Evolutionary conservation across 2,888 invertebrate species (phyloP).

Genomic region (Scaptodrosophila latifasciaeformis): DNA sequence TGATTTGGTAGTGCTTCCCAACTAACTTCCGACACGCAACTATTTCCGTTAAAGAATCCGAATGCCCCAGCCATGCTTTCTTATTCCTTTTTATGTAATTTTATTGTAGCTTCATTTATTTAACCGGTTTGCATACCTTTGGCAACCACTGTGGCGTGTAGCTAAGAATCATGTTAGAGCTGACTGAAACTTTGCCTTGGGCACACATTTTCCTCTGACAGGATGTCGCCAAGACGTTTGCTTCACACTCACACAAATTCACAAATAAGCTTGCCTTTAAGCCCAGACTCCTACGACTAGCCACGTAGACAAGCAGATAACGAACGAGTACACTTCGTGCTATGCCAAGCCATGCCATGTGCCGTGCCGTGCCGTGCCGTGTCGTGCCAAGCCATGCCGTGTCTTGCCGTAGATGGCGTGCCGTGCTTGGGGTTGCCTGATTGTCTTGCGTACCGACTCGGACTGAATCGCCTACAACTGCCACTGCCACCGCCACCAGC

Average conservation of each 20-base stretch:
- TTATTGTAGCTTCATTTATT: no score
- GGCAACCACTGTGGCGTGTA: neutral
- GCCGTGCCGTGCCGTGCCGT: no score
- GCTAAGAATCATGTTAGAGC: conserved; percentile 16
- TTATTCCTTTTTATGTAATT: no score
- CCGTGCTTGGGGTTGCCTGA: conserved; percentile 31
- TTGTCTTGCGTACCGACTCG: conserved; percentile 56
- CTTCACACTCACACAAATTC: conserved; percentile 9
- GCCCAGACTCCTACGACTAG: conserved; percentile 13
- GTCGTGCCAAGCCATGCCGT: neutral
- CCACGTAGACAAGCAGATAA: neutral
- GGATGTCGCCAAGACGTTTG: conserved; percentile 41
- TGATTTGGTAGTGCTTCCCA: no score
- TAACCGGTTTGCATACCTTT: neutral
- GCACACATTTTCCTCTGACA: conserved; percentile 25
- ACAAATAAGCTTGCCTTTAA: conserved; percentile 1
- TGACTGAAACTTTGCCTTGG: conserved; percentile 25
- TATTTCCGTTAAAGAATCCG: no score
- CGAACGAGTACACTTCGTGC: neutral
- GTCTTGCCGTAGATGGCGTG: neutral
- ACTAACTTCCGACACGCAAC: no score
- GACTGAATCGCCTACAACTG: no score
- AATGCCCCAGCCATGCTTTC: no score
- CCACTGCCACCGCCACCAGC: no score
- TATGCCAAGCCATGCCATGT: neutral